These are phyloP conservation scores for Centropristis striata DNA, from an alignment of 2,113 vertebrate species.

Conservation along the genomic window DNA sequence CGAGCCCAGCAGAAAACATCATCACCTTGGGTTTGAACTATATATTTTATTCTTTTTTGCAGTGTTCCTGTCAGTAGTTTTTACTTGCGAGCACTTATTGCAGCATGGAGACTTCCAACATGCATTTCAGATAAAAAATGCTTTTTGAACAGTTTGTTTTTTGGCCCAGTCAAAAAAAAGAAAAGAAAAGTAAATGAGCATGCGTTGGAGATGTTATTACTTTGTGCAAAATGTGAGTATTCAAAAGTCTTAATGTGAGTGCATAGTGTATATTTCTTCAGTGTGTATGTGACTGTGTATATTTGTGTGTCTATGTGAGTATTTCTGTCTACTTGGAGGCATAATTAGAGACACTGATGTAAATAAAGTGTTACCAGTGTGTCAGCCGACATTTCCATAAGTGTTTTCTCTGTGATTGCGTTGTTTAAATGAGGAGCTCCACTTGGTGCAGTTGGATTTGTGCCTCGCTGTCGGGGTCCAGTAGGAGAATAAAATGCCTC, in stretches of 20 bases:
- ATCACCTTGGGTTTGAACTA: no score
- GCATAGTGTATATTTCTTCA: no score
- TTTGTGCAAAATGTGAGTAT: no score
- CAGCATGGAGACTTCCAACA: background rate
- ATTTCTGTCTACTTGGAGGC: slow-evolving; percentile 24
- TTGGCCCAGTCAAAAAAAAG: no score
- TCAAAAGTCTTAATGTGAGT: background rate
- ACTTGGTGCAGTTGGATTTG: background rate
- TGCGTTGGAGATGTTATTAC: no score
- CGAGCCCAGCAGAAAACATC: no score
- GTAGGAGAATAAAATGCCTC: background rate
- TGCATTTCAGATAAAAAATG: no score
- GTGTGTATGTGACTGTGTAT: slow-evolving; percentile 9
- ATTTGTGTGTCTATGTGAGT: slow-evolving; percentile 13
- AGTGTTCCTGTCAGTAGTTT: no score
- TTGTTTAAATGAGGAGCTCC: slow-evolving; percentile 26
- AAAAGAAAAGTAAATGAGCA: no score
- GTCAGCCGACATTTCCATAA: slow-evolving; percentile 38
- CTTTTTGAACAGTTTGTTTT: no score
- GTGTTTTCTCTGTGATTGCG: slow-evolving; percentile 1
- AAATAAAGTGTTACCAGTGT: slow-evolving; percentile 46
- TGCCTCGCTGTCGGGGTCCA: slow-evolving; percentile 3
- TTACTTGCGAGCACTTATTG: background rate
- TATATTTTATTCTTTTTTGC: no score
- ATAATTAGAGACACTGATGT: slow-evolving; percentile 52